phyloP scores from a whole-genome alignment of 2,797 vertebrate genomes.

The Poeciliopsis gracilis region DNA sequence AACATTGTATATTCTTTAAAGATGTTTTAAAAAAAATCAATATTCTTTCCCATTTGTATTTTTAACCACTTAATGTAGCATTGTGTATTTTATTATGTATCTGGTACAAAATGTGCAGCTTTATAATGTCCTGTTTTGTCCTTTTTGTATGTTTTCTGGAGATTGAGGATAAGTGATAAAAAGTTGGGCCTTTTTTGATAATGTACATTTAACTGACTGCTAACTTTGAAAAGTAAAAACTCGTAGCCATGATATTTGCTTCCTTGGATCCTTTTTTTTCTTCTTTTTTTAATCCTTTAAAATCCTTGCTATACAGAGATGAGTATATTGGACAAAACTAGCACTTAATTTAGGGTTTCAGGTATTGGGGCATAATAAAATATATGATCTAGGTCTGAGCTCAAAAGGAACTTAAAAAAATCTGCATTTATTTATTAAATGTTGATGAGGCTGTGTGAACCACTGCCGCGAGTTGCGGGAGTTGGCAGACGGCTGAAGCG shows the following conservation, averaged over 20 bases:
- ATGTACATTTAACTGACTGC: constrained; percentile 90
- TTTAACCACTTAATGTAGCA: constrained; percentile 90
- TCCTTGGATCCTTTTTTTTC: constrained; percentile 21
- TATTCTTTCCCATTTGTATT: constrained; percentile 84
- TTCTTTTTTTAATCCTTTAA: background rate
- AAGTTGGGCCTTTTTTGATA: constrained; percentile 88
- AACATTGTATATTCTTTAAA: constrained; percentile 85
- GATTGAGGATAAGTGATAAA: constrained; percentile 68
- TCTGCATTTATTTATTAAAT: background rate
- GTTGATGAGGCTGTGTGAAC: background rate
- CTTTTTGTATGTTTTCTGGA: constrained; percentile 75
- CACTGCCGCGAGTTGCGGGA: background rate
- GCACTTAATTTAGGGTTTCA: background rate
- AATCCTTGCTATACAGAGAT: background rate
- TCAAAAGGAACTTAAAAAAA: background rate
- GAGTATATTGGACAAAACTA: background rate
- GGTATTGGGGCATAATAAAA: background rate
- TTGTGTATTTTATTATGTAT: constrained; percentile 87
- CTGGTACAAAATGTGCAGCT: constrained; percentile 87
- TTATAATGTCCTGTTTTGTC: constrained; percentile 78
- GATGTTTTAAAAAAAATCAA: constrained; percentile 82
- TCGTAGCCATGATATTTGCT: constrained; percentile 77
- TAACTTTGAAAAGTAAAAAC: constrained; percentile 86
- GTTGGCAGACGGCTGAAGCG: background rate
- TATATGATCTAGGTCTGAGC: background rate